Evolutionary conservation across 2,888 invertebrate genomes (phyloP).

Genomic region (Calliphora vomitoria): DNA sequence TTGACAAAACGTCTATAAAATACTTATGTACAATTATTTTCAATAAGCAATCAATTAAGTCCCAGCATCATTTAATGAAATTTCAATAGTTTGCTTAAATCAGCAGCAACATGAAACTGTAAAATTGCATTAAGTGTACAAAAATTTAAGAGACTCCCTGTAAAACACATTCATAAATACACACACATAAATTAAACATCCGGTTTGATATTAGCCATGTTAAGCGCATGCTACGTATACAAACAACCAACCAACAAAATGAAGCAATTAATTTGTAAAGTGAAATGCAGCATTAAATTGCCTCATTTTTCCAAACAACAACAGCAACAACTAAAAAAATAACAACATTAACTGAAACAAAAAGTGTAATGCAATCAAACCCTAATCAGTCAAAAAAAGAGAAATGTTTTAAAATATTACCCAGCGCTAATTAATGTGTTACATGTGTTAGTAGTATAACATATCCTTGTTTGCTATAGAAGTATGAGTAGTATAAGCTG

Average conservation of each 20-base stretch:
- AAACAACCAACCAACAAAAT: background rate
- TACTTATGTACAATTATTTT: background rate
- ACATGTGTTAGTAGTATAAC: background rate
- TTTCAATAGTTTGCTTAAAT: conserved; percentile 1
- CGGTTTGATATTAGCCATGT: background rate
- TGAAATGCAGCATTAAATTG: conserved; percentile 18
- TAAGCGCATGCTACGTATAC: background rate
- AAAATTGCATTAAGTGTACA: conserved; percentile 26
- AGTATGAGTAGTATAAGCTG: background rate
- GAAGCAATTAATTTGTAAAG: conserved; percentile 6
- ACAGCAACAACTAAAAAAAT: background rate
- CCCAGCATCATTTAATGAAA: background rate
- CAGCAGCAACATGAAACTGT: background rate
- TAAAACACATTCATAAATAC: background rate
- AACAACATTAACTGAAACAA: background rate
- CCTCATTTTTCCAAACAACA: background rate
- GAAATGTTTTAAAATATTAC: background rate
- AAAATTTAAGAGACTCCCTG: conserved; percentile 13
- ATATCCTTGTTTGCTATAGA: background rate
- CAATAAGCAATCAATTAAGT: conserved; percentile 10
- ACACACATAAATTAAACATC: conserved; percentile 1
- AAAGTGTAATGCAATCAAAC: conserved; percentile 3
- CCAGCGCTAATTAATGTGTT: background rate
- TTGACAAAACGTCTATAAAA: background rate
- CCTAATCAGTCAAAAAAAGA: conserved; percentile 21